These are phyloP conservation scores for Calliopum simillimum DNA, from an alignment of 2,888 invertebrate genomes.

Conservation along the genomic window DNA sequence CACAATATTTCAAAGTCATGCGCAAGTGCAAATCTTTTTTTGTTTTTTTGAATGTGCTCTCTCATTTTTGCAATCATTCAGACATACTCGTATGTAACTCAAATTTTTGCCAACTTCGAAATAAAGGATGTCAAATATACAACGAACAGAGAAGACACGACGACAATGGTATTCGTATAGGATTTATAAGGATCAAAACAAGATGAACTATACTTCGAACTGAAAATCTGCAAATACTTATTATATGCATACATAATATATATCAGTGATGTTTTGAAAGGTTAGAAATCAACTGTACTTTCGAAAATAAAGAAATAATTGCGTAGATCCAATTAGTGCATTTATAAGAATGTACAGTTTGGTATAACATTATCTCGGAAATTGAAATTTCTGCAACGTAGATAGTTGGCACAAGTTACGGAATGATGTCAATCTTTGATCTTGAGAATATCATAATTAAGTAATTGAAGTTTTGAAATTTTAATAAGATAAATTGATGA, in stretches of 20 bases:
- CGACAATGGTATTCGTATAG: neutral
- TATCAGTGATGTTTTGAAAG: neutral
- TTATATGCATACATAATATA: neutral
- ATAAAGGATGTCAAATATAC: neutral
- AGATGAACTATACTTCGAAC: neutral
- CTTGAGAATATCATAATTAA: too few relatives aligned
- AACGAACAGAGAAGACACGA: slow-evolving; percentile 2
- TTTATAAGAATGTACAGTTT: too few relatives aligned
- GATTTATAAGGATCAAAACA: neutral
- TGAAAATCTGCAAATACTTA: neutral
- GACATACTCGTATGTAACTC: too few relatives aligned
- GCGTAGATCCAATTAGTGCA: too few relatives aligned
- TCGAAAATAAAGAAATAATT: neutral
- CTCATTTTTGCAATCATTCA: neutral
- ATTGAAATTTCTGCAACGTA: too few relatives aligned
- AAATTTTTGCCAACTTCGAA: neutral
- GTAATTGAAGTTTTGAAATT: too few relatives aligned
- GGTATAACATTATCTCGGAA: too few relatives aligned
- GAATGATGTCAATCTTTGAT: too few relatives aligned
- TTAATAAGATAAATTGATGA: too few relatives aligned
- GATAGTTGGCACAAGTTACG: too few relatives aligned
- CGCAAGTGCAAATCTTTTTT: neutral
- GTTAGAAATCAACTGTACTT: slow-evolving; percentile 7
- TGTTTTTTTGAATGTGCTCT: neutral
- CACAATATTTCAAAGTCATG: neutral